A percentile compares a stretch with the other conserved stretches of the same genome.
Conservation (phyloP, 2,888 invertebrate species). For the Odontocolon sp. region DNA sequence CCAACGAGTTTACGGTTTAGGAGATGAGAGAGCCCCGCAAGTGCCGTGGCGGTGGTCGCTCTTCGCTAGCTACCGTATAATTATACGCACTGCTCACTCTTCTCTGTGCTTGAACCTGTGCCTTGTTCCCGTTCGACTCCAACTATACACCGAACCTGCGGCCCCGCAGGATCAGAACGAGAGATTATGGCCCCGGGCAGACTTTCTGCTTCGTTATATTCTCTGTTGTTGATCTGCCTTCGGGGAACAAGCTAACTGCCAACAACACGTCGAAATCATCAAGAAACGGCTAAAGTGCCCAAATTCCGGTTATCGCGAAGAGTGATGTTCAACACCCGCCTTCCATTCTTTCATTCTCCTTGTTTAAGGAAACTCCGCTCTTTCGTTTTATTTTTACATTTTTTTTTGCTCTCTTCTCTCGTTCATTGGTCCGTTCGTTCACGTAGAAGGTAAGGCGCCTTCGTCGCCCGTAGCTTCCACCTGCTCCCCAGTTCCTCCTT, state of each 20-base stretch:
- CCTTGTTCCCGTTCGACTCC: too few species aligned
- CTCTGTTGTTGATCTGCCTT: too few species aligned
- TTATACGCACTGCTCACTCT: slow-evolving; percentile 71
- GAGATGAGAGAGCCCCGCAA: slow-evolving; percentile 69
- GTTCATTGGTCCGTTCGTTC: slow-evolving; percentile 60
- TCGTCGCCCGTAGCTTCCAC: slow-evolving; percentile 65
- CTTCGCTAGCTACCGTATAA: slow-evolving; percentile 79
- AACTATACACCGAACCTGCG: slow-evolving; percentile 66
- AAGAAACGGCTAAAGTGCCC: slow-evolving; percentile 40
- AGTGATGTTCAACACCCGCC: slow-evolving; percentile 21
- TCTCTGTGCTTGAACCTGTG: slow-evolving; percentile 31
- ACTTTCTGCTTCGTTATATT: slow-evolving; percentile 65
- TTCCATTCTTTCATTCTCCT: slow-evolving; percentile 15
- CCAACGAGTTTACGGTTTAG: slow-evolving; percentile 78
- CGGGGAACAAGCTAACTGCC: slow-evolving; percentile 20
- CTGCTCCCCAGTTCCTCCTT: slow-evolving; percentile 69
- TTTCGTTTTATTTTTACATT: neutral
- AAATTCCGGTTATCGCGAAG: slow-evolving; percentile 30
- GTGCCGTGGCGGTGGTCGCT: slow-evolving; percentile 51
- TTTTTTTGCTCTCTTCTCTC: neutral
- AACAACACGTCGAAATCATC: slow-evolving; percentile 28
- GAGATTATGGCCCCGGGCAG: slow-evolving; percentile 68
- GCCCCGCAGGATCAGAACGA: slow-evolving; percentile 59
- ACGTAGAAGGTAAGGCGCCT: neutral
- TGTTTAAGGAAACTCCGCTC: slow-evolving; percentile 34